A percentile compares a stretch with the other conserved stretches of the same genome.
phyloP scores from a whole-genome alignment of 1,140 invertebrate genomes.

The Ceratina australensis region DNA sequence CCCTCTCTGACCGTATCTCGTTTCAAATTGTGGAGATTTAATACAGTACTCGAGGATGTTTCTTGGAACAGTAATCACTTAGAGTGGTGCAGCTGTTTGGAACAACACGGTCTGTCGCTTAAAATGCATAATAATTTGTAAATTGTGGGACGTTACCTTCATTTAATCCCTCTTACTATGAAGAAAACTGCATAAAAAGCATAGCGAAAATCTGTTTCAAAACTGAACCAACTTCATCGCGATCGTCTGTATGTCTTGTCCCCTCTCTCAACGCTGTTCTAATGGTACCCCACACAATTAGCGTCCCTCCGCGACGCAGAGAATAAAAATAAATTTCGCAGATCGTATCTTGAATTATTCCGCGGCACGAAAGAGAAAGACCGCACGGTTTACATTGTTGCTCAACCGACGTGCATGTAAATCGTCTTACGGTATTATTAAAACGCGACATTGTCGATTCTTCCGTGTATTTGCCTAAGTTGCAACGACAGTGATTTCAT shows the following conservation, averaged over 20 bases:
- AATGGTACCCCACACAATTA: background rate
- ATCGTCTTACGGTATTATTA: background rate
- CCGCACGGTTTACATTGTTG: constrained; percentile 21
- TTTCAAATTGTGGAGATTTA: background rate
- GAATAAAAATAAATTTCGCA: constrained; percentile 41
- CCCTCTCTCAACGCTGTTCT: background rate
- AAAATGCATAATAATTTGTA: too few relatives aligned
- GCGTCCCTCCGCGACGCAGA: constrained; percentile 4
- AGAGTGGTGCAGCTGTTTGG: background rate
- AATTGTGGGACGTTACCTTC: too few relatives aligned
- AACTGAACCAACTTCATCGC: constrained; percentile 21
- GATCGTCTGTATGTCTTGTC: too few relatives aligned
- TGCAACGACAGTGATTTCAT: background rate
- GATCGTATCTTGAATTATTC: constrained; percentile 42
- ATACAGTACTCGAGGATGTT: background rate
- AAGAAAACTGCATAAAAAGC: background rate
- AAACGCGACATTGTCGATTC: background rate
- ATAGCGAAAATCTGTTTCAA: background rate
- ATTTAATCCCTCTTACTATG: background rate
- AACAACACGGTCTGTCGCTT: too few relatives aligned
- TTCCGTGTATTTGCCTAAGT: background rate
- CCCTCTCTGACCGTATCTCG: background rate
- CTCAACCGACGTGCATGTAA: constrained; percentile 18
- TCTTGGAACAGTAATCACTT: too few relatives aligned
- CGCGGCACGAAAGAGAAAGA: constrained; percentile 21